A percentile compares a stretch with the other conserved stretches of the same genome.
phyloP scores from a whole-genome alignment of 2,888 invertebrate species.

The Andrena trimmerana region DNA sequence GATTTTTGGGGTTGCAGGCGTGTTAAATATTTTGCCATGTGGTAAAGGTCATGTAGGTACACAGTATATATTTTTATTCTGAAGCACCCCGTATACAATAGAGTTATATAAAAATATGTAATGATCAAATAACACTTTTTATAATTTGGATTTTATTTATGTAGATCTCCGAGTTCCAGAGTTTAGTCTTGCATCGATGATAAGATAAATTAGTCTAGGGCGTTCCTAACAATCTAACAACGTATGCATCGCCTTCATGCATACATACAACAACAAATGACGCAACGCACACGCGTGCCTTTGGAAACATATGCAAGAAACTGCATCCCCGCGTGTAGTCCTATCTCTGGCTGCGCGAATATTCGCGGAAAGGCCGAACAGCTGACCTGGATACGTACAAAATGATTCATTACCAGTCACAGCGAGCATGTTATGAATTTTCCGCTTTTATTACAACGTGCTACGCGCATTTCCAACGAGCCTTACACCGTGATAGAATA shows the following conservation, averaged over 20 bases:
- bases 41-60: too few species aligned
- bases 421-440: constrained; percentile 74
- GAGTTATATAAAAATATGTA: too few species aligned
- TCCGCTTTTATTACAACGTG: constrained; percentile 67
- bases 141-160: too few species aligned
- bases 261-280: constrained; percentile 3
- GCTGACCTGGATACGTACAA: constrained; percentile 73
- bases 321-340: constrained; percentile 18
- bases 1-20: too few species aligned
- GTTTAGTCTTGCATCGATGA: too few species aligned
- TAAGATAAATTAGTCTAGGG: too few species aligned
- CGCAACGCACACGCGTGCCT: background rate
- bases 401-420: constrained; percentile 72
- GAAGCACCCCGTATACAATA: too few species aligned
- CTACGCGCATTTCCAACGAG: constrained; percentile 39
- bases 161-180: too few species aligned
- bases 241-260: background rate
- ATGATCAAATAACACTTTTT: too few species aligned
- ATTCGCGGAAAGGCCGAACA: constrained; percentile 50
- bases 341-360: constrained; percentile 32
- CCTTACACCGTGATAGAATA: constrained; percentile 23
- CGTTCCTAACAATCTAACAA: too few species aligned
- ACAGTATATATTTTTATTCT: too few species aligned
- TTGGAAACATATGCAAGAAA: constrained; percentile 32
- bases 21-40: too few species aligned